Evolutionary conservation across 2,888 invertebrate genomes (phyloP).

Genomic region (Pardosa pseudoannulata): DNA sequence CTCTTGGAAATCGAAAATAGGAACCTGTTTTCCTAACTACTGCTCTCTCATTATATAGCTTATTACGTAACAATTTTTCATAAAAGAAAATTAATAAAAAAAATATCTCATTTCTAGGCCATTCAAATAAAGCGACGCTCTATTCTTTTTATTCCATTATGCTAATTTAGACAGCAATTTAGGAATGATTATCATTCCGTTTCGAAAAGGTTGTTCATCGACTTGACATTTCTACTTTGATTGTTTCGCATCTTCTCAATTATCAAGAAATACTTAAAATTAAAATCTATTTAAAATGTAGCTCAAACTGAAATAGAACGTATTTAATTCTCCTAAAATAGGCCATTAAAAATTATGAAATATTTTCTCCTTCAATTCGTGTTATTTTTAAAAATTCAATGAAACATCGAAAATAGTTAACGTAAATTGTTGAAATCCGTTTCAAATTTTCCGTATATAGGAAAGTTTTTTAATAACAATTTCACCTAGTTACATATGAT

Average conservation of each 20-base stretch:
- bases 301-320: no score
- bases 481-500: no score
- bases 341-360: no score
- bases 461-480: no score
- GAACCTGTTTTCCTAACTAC: not conserved
- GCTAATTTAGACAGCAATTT: not conserved
- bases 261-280: no score
- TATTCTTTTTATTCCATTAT: slow-evolving; percentile 2
- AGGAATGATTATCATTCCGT: not conserved
- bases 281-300: no score
- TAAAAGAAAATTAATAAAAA: not conserved
- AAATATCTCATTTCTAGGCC: slow-evolving; percentile 4
- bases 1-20: not conserved
- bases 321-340: no score
- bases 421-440: no score
- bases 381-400: no score
- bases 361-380: no score
- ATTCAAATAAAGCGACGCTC: not conserved
- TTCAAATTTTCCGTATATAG: no score
- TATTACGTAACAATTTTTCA: not conserved
- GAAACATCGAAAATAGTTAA: no score
- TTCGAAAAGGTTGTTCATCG: not conserved
- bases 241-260: not conserved
- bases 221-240: not conserved
- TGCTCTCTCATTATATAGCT: not conserved